Conservation (phyloP, 2,888 invertebrate species). For the Perizoma flavofasciatum region DNA sequence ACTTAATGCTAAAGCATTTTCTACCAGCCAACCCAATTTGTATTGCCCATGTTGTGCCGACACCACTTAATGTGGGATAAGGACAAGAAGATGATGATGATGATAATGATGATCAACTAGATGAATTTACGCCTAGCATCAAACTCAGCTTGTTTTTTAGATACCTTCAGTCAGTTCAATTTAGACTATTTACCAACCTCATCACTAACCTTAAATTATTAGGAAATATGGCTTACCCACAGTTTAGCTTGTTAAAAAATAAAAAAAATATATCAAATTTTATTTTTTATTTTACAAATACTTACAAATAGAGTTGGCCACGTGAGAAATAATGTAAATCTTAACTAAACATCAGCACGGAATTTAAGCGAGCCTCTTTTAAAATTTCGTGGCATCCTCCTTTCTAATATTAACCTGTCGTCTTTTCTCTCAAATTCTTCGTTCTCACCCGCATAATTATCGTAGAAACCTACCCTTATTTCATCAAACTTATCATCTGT, state of each 20-base stretch:
- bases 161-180: no score
- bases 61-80: no score
- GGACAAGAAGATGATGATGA: no score
- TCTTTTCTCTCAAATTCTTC: constrained; percentile 23
- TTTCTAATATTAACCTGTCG: constrained; percentile 61
- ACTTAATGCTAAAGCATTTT: no score
- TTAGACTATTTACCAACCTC: no score
- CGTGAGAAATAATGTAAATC: constrained; percentile 26
- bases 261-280: neutral
- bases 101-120: no score
- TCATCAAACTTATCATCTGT: constrained; percentile 23
- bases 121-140: no score
- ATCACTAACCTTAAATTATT: no score
- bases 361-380: constrained; percentile 63
- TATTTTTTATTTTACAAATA: constrained; percentile 14
- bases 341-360: constrained; percentile 49
- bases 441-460: constrained; percentile 5
- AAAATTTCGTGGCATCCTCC: constrained; percentile 57
- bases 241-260: neutral
- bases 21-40: no score
- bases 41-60: no score
- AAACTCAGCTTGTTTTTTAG: no score
- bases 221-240: no score
- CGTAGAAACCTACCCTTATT: constrained; percentile 6
- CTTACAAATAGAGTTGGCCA: constrained; percentile 38